Conservation (phyloP, 2,113 vertebrate species). For the Lasiurus cinereus region DNA sequence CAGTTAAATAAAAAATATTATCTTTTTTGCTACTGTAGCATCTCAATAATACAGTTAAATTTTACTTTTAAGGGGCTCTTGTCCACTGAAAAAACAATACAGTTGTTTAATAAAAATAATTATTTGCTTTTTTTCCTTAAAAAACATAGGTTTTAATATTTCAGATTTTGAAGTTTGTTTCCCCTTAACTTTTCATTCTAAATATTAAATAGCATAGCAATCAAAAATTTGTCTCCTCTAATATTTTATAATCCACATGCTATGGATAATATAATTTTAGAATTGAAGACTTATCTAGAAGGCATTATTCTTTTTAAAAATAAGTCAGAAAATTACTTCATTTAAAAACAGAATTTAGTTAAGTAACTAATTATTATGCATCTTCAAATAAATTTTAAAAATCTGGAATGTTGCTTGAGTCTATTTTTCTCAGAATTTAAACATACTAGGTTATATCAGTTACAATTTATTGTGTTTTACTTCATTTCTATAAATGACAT, state of each 20-base stretch:
- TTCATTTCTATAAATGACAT: constrained; percentile 17
- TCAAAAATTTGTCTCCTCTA: neutral
- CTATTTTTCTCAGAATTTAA: constrained; percentile 4
- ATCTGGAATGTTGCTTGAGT: neutral
- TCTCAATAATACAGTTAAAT: neutral
- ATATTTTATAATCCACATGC: neutral
- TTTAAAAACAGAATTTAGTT: neutral
- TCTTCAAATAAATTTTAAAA: neutral
- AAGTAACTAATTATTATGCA: neutral
- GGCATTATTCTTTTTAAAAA: constrained; percentile 12
- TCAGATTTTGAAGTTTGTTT: constrained; percentile 21
- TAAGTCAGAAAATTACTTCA: neutral
- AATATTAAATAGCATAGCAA: neutral
- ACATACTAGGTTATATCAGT: neutral
- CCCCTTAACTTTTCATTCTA: neutral
- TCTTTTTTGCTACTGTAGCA: neutral
- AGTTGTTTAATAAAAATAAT: constrained; percentile 1
- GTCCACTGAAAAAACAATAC: neutral
- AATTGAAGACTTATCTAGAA: constrained; percentile 43
- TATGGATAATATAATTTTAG: neutral
- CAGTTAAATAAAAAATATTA: neutral
- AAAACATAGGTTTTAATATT: neutral
- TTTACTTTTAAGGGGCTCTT: neutral
- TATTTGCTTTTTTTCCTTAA: neutral
- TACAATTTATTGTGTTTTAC: neutral